phyloP scores from a whole-genome alignment of 2,888 invertebrate species.

The Eledona agricola region DNA sequence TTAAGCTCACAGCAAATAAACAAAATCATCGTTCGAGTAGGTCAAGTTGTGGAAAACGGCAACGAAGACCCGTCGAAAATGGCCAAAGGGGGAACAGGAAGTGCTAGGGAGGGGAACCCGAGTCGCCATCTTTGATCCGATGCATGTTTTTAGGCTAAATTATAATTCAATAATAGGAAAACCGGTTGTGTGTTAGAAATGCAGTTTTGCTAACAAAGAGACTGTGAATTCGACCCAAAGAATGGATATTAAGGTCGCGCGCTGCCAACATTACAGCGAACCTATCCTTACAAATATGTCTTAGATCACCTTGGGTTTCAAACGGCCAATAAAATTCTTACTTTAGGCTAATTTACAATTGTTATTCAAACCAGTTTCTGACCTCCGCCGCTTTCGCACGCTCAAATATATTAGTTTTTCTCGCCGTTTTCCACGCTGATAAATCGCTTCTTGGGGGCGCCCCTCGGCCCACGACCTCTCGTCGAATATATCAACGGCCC shows the following conservation, averaged over 20 bases:
- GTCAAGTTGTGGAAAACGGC: constrained; percentile 8
- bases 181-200: constrained; percentile 61
- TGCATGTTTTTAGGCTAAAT: constrained; percentile 61
- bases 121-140: constrained; percentile 52
- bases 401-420: constrained; percentile 10
- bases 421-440: constrained; percentile 1
- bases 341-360: constrained; percentile 53
- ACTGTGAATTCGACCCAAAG: constrained; percentile 58
- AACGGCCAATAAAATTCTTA: constrained; percentile 54
- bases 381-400: constrained; percentile 17
- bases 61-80: too few species aligned
- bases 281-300: constrained; percentile 56
- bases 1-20: constrained; percentile 19
- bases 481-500: too few species aligned
- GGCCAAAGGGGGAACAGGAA: constrained; percentile 18
- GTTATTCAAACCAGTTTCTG: constrained; percentile 51
- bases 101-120: constrained; percentile 34
- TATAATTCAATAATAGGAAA: constrained; percentile 58
- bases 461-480: too few species aligned
- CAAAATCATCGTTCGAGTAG: constrained; percentile 15
- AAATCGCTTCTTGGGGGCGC: constrained; percentile 9
- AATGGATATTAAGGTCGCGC: constrained; percentile 59
- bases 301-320: constrained; percentile 56
- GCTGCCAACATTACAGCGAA: constrained; percentile 30
- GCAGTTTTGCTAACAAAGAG: constrained; percentile 59